Evolutionary conservation across 2,797 vertebrate species (phyloP).

Genomic region (Eidolon dupreanum): DNA sequence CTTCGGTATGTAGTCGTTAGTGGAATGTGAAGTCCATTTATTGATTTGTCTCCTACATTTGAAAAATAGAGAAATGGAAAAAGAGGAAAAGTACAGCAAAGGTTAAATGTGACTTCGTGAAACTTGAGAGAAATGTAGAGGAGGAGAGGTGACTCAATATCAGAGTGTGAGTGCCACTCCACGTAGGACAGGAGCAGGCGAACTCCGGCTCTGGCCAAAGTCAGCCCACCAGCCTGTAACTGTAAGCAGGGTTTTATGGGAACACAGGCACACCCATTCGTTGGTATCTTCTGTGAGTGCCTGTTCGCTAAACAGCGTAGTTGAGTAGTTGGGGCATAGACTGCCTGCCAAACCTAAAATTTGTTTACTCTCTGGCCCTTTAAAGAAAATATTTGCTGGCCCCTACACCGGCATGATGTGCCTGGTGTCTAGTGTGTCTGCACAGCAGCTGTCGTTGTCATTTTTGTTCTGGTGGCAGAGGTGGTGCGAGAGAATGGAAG

Average conservation of each 20-base stretch:
- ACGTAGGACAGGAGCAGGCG: not conserved
- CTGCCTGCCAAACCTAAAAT: not conserved
- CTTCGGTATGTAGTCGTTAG: not conserved
- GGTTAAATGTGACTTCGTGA: not conserved
- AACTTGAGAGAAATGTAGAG: not conserved
- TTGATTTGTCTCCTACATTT: not conserved
- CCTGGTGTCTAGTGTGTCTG: not conserved
- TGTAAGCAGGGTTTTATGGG: not conserved
- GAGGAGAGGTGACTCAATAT: not conserved
- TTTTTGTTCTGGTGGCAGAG: not conserved
- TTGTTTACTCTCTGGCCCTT: not conserved
- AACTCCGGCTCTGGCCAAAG: not conserved
- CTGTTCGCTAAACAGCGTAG: not conserved
- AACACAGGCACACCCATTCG: not conserved
- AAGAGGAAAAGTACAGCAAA: not conserved
- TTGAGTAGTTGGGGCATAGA: not conserved
- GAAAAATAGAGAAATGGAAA: not conserved
- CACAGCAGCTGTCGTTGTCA: rapidly evolving
- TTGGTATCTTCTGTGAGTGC: not conserved
- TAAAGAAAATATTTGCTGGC: not conserved
- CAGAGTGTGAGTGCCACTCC: not conserved
- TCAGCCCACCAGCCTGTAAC: not conserved
- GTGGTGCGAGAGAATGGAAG: not conserved
- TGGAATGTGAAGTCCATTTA: not conserved
- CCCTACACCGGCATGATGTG: too few species aligned